Conservation (phyloP, 1,140 invertebrate species). For the Bombus pyrosoma region DNA sequence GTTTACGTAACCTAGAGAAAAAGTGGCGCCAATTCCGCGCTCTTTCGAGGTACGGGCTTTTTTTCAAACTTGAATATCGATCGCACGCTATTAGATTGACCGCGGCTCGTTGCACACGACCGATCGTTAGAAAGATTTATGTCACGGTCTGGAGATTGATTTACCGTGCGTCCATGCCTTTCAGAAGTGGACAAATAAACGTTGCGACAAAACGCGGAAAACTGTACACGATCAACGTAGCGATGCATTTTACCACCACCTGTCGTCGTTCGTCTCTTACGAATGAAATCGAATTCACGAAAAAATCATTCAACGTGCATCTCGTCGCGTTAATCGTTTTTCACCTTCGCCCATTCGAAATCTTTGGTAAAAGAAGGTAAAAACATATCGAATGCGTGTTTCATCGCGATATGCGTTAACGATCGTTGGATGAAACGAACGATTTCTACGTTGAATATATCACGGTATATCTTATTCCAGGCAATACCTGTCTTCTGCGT, state of each 20-base stretch:
- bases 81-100: constrained; percentile 23
- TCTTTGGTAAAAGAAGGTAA: not conserved
- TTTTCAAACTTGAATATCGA: constrained; percentile 21
- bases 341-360: not conserved
- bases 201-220: constrained; percentile 46
- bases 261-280: not conserved
- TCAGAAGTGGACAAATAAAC: constrained; percentile 51
- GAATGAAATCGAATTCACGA: not conserved
- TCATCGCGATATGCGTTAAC: not conserved
- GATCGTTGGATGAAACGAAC: not conserved
- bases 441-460: not conserved
- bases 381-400: not conserved
- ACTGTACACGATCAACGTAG: constrained; percentile 44
- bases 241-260: constrained; percentile 39
- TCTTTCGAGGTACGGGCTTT: not conserved
- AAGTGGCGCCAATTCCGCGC: not conserved
- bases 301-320: not conserved
- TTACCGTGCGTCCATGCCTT: constrained; percentile 38
- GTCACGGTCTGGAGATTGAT: constrained; percentile 55
- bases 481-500: no score
- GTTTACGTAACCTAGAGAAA: constrained; percentile 3
- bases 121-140: constrained; percentile 57
- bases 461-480: no score
- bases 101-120: constrained; percentile 20
- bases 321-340: not conserved